Conservation (phyloP, 2,797 vertebrate genomes). For the Meriones psammophilus region DNA sequence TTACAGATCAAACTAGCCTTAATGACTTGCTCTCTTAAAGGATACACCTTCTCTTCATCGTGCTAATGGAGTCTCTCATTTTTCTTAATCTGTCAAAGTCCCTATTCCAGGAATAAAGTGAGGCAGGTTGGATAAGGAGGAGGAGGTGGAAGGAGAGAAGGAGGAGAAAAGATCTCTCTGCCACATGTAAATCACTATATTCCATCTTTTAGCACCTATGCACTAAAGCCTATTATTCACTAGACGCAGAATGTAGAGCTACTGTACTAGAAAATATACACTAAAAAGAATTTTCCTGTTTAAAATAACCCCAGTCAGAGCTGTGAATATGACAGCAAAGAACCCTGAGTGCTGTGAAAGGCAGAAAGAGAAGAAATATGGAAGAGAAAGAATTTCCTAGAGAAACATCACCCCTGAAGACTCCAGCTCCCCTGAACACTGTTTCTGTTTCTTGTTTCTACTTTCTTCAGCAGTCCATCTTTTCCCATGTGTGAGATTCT, state of each 20-base stretch:
- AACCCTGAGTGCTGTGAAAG: not conserved
- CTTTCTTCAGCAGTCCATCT: not conserved
- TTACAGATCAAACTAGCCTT: constrained; percentile 25
- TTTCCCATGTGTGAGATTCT: not conserved
- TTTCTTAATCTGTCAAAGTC: not conserved
- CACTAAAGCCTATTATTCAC: not conserved
- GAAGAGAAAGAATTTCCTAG: not conserved
- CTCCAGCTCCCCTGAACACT: not conserved
- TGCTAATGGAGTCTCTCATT: not conserved
- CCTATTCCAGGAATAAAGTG: not conserved
- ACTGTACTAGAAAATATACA: not conserved
- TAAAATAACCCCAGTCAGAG: not conserved
- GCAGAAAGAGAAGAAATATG: not conserved
- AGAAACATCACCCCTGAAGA: not conserved
- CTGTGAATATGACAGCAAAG: not conserved
- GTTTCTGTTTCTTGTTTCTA: not conserved
- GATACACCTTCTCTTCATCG: not conserved
- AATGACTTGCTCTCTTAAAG: constrained; percentile 19
- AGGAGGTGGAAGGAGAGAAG: not conserved
- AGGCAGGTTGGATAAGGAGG: not conserved
- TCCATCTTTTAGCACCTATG: not conserved
- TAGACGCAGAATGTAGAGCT: not conserved
- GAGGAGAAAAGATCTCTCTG: not conserved
- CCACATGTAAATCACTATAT: not conserved
- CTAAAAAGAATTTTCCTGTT: not conserved